These are phyloP conservation scores for Diadophis punctatus DNA, from an alignment of 2,113 vertebrate genomes.

Conservation along the genomic window DNA sequence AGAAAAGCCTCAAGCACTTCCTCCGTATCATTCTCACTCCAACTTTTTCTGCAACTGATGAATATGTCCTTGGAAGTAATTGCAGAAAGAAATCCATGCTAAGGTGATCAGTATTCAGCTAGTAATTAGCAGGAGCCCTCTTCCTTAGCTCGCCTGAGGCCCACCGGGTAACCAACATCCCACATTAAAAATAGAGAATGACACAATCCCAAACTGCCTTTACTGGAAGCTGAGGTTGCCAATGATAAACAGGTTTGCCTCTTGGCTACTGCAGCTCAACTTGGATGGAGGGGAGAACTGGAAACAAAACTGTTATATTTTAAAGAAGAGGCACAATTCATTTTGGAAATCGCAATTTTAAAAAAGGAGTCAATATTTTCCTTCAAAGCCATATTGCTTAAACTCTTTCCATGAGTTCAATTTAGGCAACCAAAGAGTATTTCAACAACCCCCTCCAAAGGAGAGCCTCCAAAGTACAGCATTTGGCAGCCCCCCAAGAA, in stretches of 20 bases:
- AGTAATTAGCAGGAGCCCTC: not conserved
- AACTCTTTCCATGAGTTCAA: not conserved
- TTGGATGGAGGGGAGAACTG: not conserved
- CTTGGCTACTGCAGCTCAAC: not conserved
- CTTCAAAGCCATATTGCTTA: not conserved
- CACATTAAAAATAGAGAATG: conserved; percentile 1
- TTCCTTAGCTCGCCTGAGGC: not conserved
- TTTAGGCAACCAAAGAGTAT: not conserved
- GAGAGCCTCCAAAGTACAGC: too few relatives aligned
- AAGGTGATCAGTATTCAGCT: not conserved
- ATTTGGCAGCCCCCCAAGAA: not conserved
- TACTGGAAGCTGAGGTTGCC: not conserved
- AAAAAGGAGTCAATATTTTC: not conserved
- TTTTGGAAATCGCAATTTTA: not conserved
- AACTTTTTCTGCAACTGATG: not conserved
- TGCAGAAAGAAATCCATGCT: not conserved
- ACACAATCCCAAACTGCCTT: not conserved
- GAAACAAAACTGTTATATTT: too few relatives aligned
- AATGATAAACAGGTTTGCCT: not conserved
- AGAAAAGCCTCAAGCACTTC: not conserved
- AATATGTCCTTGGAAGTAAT: not conserved
- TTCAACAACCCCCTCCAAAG: not conserved
- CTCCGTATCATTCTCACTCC: not conserved
- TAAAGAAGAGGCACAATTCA: too few relatives aligned
- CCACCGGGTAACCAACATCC: not conserved